A percentile compares a stretch with the other conserved stretches of the same genome.
These are phyloP conservation scores for Trichopoda pennipes DNA, from an alignment of 2,888 invertebrate genomes.

Conservation along the genomic window DNA sequence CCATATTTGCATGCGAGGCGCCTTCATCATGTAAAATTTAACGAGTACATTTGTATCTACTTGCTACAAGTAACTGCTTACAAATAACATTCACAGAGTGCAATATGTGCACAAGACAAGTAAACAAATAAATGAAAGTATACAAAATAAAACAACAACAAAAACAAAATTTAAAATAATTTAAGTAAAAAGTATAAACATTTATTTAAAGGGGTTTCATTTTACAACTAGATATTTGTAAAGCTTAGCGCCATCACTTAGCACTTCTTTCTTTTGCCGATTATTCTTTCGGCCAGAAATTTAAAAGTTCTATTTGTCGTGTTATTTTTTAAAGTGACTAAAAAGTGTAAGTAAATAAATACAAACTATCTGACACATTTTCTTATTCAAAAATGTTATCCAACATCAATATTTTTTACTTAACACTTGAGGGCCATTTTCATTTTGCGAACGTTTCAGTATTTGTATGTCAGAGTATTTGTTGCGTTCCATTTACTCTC, in stretches of 20 bases:
- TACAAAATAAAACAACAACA: constrained; percentile 7
- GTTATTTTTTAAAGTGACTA: constrained; percentile 35
- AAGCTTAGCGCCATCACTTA: constrained; percentile 69
- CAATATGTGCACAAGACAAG: constrained; percentile 24
- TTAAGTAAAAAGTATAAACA: constrained; percentile 12
- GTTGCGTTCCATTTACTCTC: constrained; percentile 40
- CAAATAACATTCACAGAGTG: not conserved
- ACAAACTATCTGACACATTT: not conserved
- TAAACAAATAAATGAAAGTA: constrained; percentile 31
- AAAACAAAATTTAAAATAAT: constrained; percentile 5
- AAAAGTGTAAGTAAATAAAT: constrained; percentile 30
- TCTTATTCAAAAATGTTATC: constrained; percentile 11
- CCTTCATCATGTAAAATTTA: constrained; percentile 58
- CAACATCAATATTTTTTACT: not conserved
- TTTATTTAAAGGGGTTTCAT: constrained; percentile 44
- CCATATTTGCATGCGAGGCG: constrained; percentile 64
- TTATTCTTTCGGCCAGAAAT: constrained; percentile 7
- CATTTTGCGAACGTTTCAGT: not conserved
- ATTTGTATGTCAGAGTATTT: constrained; percentile 1
- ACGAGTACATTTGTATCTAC: constrained; percentile 53
- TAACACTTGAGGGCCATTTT: constrained; percentile 47
- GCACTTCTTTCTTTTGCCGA: constrained; percentile 49
- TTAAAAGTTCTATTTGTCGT: constrained; percentile 29
- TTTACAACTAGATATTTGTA: constrained; percentile 61
- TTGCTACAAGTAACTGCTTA: constrained; percentile 27